A percentile compares a stretch with the other conserved stretches of the same genome.
These are phyloP conservation scores for Scaptomyza tumidula DNA, from an alignment of 2,888 invertebrate genomes.

Conservation along the genomic window DNA sequence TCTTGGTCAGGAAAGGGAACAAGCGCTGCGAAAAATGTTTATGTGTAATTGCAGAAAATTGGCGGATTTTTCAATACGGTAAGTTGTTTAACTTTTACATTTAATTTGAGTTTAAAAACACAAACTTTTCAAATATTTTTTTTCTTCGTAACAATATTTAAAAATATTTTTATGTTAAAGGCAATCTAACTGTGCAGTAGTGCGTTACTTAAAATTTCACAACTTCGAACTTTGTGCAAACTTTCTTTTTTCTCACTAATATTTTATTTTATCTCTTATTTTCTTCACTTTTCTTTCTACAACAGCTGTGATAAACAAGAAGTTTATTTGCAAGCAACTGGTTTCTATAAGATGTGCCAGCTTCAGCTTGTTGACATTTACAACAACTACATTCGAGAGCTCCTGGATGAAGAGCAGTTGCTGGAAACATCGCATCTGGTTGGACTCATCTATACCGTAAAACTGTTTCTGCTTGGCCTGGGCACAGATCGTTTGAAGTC, in stretches of 20 bases:
- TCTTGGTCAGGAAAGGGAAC: conserved; percentile 66
- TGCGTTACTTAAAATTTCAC: too few relatives aligned
- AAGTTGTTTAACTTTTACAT: conserved; percentile 4
- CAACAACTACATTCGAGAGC: conserved; percentile 76
- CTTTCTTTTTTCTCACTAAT: too few relatives aligned
- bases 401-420: conserved; percentile 46
- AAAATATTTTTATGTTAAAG: too few relatives aligned
- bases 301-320: conserved; percentile 82
- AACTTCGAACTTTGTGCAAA: too few relatives aligned
- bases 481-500: conserved; percentile 81
- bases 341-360: conserved; percentile 84
- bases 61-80: conserved; percentile 84
- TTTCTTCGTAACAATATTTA: too few relatives aligned
- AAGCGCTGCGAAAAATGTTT: conserved; percentile 75
- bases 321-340: conserved; percentile 82
- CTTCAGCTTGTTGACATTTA: conserved; percentile 79
- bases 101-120: background rate
- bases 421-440: conserved; percentile 62
- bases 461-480: conserved; percentile 77
- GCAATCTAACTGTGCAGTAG: too few relatives aligned
- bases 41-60: conserved; percentile 81
- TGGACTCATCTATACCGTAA: conserved; percentile 83
- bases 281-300: background rate
- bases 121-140: too few relatives aligned
- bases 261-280: background rate